Evolutionary conservation across 2,113 vertebrate genomes (phyloP).

Genomic region (Rostratula benghalensis): DNA sequence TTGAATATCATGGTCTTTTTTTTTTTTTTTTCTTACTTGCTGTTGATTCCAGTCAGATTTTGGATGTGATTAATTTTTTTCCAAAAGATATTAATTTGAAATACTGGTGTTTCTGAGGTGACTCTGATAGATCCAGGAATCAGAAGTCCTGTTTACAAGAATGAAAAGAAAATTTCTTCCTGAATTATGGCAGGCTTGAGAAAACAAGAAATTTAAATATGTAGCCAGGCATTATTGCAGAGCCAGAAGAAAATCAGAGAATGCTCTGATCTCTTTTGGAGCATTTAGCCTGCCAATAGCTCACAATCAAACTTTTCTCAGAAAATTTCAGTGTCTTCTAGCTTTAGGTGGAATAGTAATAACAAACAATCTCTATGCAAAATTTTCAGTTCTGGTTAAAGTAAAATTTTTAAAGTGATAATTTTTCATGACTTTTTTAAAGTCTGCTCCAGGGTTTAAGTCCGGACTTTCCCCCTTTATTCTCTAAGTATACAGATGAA

Average conservation of each 20-base stretch:
- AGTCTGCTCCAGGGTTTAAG: not conserved
- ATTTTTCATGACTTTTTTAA: not conserved
- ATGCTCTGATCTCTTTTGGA: not conserved
- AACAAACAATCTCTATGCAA: not conserved
- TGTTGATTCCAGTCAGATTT: not conserved
- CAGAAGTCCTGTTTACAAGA: not conserved
- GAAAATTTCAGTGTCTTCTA: not conserved
- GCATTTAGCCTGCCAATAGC: not conserved
- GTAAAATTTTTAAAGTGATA: not conserved
- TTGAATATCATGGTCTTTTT: not conserved
- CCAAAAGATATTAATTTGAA: not conserved
- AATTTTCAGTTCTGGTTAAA: not conserved
- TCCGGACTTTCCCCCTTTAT: not conserved
- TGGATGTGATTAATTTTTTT: not conserved
- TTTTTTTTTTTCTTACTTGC: not conserved
- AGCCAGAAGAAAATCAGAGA: not conserved
- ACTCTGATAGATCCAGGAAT: not conserved
- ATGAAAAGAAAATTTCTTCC: not conserved
- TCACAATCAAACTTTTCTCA: not conserved
- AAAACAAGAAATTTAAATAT: not conserved
- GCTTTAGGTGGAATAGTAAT: not conserved
- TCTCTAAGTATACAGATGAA: not conserved
- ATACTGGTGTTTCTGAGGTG: not conserved
- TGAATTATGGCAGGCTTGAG: not conserved
- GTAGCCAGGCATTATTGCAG: not conserved